Evolutionary conservation across 2,797 vertebrate genomes (phyloP).

Genomic region (Rhadinocentrus ornatus): DNA sequence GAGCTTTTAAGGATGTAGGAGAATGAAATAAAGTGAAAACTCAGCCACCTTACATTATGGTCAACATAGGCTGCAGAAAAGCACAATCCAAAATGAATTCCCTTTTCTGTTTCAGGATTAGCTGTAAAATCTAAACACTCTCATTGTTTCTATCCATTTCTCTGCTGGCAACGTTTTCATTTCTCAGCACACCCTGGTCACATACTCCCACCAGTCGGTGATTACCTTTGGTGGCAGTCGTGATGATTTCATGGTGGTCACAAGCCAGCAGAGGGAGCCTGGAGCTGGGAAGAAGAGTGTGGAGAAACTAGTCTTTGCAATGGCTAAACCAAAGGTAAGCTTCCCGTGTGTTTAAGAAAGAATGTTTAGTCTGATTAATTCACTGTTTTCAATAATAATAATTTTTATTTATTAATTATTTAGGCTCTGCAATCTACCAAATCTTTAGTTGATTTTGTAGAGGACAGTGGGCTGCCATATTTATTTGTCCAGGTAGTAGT

Average conservation of each 20-base stretch:
- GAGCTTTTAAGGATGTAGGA: slow-evolving; percentile 25
- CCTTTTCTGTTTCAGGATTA: slow-evolving; percentile 18
- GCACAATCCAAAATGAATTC: slow-evolving; percentile 34
- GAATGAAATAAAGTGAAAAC: slow-evolving; percentile 42
- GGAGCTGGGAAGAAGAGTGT: slow-evolving; percentile 85
- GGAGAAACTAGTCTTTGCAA: slow-evolving; percentile 91
- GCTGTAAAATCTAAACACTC: slow-evolving; percentile 19
- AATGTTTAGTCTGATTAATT: not conserved
- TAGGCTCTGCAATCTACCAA: not conserved
- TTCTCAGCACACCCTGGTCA: slow-evolving; percentile 87
- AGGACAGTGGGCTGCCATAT: not conserved
- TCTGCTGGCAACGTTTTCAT: slow-evolving; percentile 19
- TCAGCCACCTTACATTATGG: slow-evolving; percentile 43
- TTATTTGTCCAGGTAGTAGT: too few species aligned
- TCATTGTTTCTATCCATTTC: slow-evolving; percentile 24
- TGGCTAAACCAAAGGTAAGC: slow-evolving; percentile 91
- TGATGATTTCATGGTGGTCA: slow-evolving; percentile 95
- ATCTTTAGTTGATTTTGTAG: not conserved
- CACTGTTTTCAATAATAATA: not conserved
- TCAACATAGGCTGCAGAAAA: slow-evolving; percentile 45
- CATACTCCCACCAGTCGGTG: slow-evolving; percentile 88
- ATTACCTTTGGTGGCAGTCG: slow-evolving; percentile 93
- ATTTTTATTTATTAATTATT: not conserved
- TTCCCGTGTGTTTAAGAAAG: not conserved
- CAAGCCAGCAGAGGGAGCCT: slow-evolving; percentile 87